Conservation (phyloP, 1,140 invertebrate species). For the Lepidostoma basale region DNA sequence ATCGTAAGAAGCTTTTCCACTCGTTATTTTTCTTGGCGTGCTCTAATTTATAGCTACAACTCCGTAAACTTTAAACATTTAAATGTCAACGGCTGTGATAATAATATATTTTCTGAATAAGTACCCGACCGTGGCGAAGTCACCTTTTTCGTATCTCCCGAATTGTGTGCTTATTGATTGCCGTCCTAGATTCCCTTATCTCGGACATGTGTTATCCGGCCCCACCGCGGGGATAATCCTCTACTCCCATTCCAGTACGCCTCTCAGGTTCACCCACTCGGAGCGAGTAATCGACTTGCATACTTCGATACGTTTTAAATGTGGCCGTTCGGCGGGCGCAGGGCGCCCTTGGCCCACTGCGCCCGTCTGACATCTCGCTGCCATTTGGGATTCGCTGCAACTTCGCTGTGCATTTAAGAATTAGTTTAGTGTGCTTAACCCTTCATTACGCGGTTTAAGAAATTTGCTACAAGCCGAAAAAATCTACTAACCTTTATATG, state of each 20-base stretch:
- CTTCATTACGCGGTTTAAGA: background rate
- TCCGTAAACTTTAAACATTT: too few species aligned
- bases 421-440: background rate
- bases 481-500: background rate
- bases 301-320: background rate
- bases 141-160: background rate
- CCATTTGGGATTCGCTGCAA: background rate
- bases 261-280: background rate
- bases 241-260: background rate
- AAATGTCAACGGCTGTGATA: too few species aligned
- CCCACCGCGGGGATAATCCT: too few species aligned
- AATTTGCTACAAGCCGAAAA: background rate
- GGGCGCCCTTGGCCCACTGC: constrained; percentile 29
- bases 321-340: background rate
- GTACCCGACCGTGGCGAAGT: background rate
- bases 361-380: constrained; percentile 2
- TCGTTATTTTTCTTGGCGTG: too few species aligned
- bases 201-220: background rate
- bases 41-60: too few species aligned
- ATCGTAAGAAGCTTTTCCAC: too few species aligned
- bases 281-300: background rate
- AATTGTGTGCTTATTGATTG: background rate
- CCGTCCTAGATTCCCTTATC: background rate
- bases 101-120: background rate
- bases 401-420: background rate